Base-by-base conservation (phyloP, 2,113 vertebrate genomes). In the Struthio camelus region DNA sequence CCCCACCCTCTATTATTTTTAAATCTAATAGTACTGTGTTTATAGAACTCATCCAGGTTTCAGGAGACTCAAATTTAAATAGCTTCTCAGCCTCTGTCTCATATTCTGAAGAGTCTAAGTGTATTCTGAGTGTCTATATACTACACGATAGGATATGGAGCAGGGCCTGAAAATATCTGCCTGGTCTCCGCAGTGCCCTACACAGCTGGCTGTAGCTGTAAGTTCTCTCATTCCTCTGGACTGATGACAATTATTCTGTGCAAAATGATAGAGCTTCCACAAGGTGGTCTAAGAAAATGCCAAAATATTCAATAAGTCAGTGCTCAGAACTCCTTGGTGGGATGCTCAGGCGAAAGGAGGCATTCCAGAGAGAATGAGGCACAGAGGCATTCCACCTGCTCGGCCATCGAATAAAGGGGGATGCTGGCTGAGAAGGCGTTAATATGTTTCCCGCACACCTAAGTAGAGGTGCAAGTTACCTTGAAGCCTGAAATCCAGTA, bases 351-450 rank as follows among this genome's bases (percentile, higher is more conserved):
- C 5, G 56, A 71, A 77, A 42, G 2, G 28, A 27, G n/a, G n/a
- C n/a, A n/a, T n/a, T n/a, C n/a, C n/a, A n/a, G n/a, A n/a, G n/a
- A n/a, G n/a, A n/a, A n/a, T n/a, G n/a, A n/a, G n/a, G n/a, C n/a
- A 12, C 4, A 14, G 7, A 85, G 30, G 34, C 10, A 44, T 78
- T 90, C 17, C 44, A 66, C 8, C 7, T 65, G 6, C 50, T 61
- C 51, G 8, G 6, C 17, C 66, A 30, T 24, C 7, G 1, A 15
- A 48, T 3, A 10, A 80, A 66, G 27, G 3, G 1, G 2, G 5
- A 15, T 73, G 8, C 40, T 75, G 27, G 14, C 13, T 83, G 34
- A 2, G 0, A 80, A 62, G 3, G 54, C 4, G 7, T 58, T 69
- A 53, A 53, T 6, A 10, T 9, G 4, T 51, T 87, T 85, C 25